phyloP scores from a whole-genome alignment of 2,113 vertebrate genomes.

The Oceanites oceanicus region DNA sequence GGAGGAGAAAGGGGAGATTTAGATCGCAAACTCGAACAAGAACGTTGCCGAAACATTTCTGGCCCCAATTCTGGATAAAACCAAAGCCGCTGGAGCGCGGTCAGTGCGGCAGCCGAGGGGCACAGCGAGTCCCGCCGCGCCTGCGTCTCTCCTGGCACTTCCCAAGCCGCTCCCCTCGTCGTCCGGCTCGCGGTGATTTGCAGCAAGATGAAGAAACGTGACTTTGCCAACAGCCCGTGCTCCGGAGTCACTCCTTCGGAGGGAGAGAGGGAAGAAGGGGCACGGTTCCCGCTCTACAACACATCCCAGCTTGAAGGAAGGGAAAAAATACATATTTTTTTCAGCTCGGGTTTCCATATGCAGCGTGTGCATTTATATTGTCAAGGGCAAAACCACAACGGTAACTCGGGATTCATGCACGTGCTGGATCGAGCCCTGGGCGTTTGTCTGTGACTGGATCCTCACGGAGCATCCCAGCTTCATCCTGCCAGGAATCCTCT shows the following conservation, averaged over 20 bases:
- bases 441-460: not conserved
- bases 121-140: rapidly evolving
- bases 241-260: rapidly evolving
- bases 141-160: not conserved
- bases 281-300: rapidly evolving
- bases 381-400: not conserved
- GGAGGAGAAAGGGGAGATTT: not conserved
- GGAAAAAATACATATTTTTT: rapidly evolving
- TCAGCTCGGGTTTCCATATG: rapidly evolving
- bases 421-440: not conserved
- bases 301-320: rapidly evolving
- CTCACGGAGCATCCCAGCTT: not conserved
- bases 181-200: rapidly evolving
- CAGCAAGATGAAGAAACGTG: not conserved
- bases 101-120: rapidly evolving
- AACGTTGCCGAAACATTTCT: rapidly evolving
- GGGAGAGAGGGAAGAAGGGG: not conserved
- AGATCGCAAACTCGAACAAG: not conserved
- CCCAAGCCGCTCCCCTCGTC: rapidly evolving
- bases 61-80: rapidly evolving
- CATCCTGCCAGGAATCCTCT: rapidly evolving
- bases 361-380: not conserved
- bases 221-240: rapidly evolving
- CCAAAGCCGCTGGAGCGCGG: rapidly evolving
- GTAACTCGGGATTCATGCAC: rapidly evolving